A percentile compares a stretch with the other conserved stretches of the same genome.
Conservation (phyloP, 2,113 vertebrate genomes). For the Genyomyrus donnyi region DNA sequence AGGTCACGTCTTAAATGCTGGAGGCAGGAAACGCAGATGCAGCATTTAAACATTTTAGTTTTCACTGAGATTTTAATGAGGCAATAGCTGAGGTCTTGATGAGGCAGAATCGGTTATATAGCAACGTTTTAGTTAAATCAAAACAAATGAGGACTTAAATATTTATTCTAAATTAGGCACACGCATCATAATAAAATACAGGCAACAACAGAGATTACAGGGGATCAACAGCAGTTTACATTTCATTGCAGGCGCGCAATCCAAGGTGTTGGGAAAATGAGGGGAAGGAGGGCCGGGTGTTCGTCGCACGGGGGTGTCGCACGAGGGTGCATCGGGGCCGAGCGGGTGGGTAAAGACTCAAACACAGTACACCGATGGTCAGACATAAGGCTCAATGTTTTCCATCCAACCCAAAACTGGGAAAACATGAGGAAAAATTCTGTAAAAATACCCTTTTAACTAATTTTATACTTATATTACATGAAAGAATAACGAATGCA, state of each 20-base stretch:
- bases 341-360: background rate
- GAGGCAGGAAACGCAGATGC: background rate
- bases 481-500: background rate
- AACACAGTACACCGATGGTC: background rate
- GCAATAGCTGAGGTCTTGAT: background rate
- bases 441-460: background rate
- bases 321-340: too few species aligned
- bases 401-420: background rate
- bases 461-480: background rate
- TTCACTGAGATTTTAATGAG: background rate
- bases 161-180: constrained; percentile 6
- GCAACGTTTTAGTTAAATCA: background rate
- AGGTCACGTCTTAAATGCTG: background rate
- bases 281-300: background rate
- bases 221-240: background rate
- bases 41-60: background rate
- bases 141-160: background rate
- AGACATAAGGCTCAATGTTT: background rate
- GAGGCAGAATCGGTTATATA: background rate
- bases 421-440: background rate
- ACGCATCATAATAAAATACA: background rate
- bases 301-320: too few species aligned
- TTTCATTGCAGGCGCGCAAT: background rate
- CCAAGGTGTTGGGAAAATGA: background rate
- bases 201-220: background rate